phyloP scores from a whole-genome alignment of 2,888 invertebrate species.

The Oscheius onirici region DNA sequence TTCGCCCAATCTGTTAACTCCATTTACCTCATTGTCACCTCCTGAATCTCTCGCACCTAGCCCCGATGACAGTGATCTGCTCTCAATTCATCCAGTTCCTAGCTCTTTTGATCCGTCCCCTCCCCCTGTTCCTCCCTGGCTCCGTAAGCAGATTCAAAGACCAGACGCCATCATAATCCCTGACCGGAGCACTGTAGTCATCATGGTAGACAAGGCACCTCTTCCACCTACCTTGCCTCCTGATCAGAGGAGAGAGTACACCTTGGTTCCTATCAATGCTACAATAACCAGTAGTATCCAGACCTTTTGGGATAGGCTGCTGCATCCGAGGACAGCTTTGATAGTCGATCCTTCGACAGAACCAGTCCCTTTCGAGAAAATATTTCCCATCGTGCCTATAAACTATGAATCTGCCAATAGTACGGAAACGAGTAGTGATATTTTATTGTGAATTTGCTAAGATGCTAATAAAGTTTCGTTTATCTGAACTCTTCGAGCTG shows the following conservation, averaged over 20 bases:
- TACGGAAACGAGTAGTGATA: neutral
- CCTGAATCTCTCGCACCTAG: too few species aligned
- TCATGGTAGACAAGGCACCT: neutral
- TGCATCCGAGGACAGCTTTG: neutral
- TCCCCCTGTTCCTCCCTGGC: conserved; percentile 12
- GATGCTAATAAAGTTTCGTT: too few species aligned
- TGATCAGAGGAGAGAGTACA: neutral
- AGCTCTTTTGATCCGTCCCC: too few species aligned
- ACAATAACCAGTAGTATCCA: conserved; percentile 1
- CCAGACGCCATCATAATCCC: neutral
- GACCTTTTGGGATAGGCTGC: neutral
- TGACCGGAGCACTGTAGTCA: neutral
- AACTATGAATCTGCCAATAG: neutral
- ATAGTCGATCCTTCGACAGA: neutral
- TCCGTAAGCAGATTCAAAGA: conserved; percentile 1
- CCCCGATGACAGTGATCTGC: too few species aligned
- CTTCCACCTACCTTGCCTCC: conserved; percentile 9
- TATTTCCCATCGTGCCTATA: conserved; percentile 6
- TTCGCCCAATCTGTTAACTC: too few species aligned
- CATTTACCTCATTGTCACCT: too few species aligned
- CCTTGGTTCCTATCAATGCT: conserved; percentile 13
- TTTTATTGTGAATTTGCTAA: neutral
- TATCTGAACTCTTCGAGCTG: too few species aligned
- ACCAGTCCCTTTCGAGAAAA: conserved; percentile 4
- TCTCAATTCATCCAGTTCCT: too few species aligned